A percentile compares a stretch with the other conserved stretches of the same genome.
phyloP scores from a whole-genome alignment of 2,797 vertebrate species.

The Chlorospingus semifuscus region DNA sequence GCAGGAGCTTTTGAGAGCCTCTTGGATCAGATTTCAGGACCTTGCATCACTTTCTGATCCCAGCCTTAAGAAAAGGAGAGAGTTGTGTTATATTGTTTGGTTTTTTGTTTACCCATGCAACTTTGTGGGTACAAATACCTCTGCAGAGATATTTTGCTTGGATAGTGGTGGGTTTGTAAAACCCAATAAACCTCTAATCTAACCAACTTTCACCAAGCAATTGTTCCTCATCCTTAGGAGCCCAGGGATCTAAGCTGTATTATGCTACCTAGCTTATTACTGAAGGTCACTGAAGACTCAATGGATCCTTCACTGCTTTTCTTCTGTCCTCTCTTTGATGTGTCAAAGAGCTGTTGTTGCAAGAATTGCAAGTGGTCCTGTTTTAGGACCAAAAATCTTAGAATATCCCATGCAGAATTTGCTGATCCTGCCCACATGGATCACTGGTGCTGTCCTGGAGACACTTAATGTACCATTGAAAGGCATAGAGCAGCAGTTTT shows the following conservation, averaged over 20 bases:
- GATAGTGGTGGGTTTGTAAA: background rate
- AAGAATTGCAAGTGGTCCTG: background rate
- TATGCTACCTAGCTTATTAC: background rate
- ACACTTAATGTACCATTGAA: background rate
- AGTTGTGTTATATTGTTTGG: background rate
- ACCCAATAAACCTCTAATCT: background rate
- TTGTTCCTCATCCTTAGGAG: background rate
- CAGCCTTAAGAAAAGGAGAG: background rate
- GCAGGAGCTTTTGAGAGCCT: background rate
- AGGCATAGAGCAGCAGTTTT: background rate
- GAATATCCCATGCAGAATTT: background rate
- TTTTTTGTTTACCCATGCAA: background rate
- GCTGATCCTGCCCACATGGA: background rate
- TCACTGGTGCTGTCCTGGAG: background rate
- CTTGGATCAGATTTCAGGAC: background rate
- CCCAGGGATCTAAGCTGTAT: background rate
- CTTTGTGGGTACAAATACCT: background rate
- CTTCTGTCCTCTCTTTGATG: background rate
- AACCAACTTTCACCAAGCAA: background rate
- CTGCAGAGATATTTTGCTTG: background rate
- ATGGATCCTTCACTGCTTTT: background rate
- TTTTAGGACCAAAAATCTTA: background rate
- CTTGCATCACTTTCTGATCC: background rate
- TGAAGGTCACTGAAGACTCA: background rate
- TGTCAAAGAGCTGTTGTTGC: background rate